A percentile compares a stretch with the other conserved stretches of the same genome.
Evolutionary conservation across 2,113 vertebrate species (phyloP).

Genomic region (Corythaixoides concolor): DNA sequence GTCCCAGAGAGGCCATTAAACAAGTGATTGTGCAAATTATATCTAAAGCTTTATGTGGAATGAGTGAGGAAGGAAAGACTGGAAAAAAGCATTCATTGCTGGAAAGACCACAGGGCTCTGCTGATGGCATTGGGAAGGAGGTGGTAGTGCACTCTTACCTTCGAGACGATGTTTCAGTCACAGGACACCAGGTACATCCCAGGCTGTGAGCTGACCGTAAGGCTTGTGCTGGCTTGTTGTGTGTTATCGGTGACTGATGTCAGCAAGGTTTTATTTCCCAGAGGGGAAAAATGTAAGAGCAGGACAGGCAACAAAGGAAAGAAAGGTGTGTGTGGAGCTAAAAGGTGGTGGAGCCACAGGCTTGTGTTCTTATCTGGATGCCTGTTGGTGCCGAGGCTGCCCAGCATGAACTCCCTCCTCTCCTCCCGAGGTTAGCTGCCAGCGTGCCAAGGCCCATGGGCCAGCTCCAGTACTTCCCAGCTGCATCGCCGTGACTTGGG

Average conservation of each 20-base stretch:
- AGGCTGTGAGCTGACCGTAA: rapidly evolving
- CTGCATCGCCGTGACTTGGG: rapidly evolving
- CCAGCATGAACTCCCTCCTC: background rate
- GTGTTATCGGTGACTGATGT: background rate
- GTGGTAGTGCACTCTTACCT: background rate
- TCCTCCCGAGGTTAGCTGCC: rapidly evolving
- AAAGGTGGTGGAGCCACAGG: background rate
- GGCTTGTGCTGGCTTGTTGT: background rate
- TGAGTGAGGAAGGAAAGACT: background rate
- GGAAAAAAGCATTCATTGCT: background rate
- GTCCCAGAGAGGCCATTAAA: background rate
- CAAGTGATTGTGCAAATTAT: background rate
- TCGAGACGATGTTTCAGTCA: background rate
- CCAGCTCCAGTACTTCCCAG: background rate
- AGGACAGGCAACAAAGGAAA: background rate
- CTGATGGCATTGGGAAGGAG: background rate
- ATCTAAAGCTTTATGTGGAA: background rate
- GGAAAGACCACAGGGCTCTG: background rate
- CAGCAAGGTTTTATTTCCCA: background rate
- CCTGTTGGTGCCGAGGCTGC: background rate
- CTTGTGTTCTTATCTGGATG: background rate
- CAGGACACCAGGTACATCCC: background rate
- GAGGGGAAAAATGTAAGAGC: rapidly evolving
- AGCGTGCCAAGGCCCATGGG: rapidly evolving
- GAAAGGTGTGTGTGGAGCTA: background rate